A percentile compares a stretch with the other conserved stretches of the same genome.
These are phyloP conservation scores for Thalassarche chlororhynchos DNA, from an alignment of 2,113 vertebrate genomes.

Conservation along the genomic window DNA sequence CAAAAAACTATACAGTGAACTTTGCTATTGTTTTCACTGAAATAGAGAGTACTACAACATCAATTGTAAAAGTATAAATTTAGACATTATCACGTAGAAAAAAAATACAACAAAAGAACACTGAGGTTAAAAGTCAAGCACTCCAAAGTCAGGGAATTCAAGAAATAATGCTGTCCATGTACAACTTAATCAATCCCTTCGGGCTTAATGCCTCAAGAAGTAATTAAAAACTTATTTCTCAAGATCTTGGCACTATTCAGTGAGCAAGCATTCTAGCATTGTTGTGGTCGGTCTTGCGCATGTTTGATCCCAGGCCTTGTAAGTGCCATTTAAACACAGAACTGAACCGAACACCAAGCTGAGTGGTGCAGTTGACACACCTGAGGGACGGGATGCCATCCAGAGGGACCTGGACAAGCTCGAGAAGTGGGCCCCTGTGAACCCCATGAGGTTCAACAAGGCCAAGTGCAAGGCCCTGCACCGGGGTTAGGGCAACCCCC, in stretches of 20 bases:
- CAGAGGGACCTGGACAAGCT: not conserved
- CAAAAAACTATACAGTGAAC: not conserved
- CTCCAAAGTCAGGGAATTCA: not conserved
- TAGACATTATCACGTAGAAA: not conserved
- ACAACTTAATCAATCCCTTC: not conserved
- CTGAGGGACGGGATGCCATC: not conserved
- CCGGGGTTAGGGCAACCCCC: rapidly evolving
- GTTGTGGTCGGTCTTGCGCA: not conserved
- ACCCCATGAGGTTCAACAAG: not conserved
- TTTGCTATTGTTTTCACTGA: not conserved
- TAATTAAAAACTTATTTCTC: not conserved
- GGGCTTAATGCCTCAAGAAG: not conserved
- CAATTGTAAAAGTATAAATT: not conserved
- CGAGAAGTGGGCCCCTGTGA: not conserved
- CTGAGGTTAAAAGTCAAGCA: not conserved
- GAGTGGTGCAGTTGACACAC: rapidly evolving
- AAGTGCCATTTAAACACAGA: not conserved
- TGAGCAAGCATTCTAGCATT: rapidly evolving
- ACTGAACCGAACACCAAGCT: not conserved
- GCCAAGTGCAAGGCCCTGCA: not conserved
- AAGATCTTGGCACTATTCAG: not conserved
- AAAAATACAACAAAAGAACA: not conserved
- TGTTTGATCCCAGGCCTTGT: not conserved
- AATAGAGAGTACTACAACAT: not conserved
- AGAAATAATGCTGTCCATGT: not conserved